These are phyloP conservation scores for Puma concolor DNA, from an alignment of 2,113 vertebrate genomes.

Conservation along the genomic window DNA sequence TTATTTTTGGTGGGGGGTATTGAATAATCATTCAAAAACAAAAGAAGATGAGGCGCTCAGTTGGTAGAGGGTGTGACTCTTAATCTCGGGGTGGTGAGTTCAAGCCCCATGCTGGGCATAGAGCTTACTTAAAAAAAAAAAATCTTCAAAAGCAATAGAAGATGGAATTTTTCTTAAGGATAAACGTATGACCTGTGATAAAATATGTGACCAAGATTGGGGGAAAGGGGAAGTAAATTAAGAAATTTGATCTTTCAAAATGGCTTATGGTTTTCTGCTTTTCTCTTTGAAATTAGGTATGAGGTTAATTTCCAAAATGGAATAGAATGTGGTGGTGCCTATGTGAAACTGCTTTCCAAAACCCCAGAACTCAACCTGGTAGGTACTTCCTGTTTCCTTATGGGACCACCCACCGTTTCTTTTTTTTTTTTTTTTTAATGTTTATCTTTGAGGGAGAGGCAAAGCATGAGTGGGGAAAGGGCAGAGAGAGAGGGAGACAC, in stretches of 20 bases:
- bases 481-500: too few species aligned
- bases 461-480: too few species aligned
- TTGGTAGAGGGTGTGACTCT: not conserved
- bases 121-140: not conserved
- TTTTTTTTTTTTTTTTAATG: too few species aligned
- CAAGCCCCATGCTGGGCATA: not conserved
- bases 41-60: not conserved
- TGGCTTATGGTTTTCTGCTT: constrained; percentile 20
- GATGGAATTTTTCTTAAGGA: not conserved
- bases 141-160: not conserved
- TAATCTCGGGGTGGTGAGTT: not conserved
- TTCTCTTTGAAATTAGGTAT: constrained; percentile 89
- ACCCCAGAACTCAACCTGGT: constrained; percentile 94
- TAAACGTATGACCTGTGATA: not conserved
- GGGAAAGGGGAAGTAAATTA: not conserved
- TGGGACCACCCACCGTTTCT: not conserved
- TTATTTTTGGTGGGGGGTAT: not conserved
- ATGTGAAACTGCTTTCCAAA: constrained; percentile 96
- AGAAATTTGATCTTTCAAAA: not conserved
- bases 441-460: too few species aligned
- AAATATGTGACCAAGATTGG: not conserved
- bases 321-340: constrained; percentile 98
- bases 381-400: constrained; percentile 76
- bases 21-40: not conserved
- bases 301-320: constrained; percentile 99